Base-by-base conservation (phyloP, 2,113 vertebrate genomes). In the Lagopus muta region DNA sequence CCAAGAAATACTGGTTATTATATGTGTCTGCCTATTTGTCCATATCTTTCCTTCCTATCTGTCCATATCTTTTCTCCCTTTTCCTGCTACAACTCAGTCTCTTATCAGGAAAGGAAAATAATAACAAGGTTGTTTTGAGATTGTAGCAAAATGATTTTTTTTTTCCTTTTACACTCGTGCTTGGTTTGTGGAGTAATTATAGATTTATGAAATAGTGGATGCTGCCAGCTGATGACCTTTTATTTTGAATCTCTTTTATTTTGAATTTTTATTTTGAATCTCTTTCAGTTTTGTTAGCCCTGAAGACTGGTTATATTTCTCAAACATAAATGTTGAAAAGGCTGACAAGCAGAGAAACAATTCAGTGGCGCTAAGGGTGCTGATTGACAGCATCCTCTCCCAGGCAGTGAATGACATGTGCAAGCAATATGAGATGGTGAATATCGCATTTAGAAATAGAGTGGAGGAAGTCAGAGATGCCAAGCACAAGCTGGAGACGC, bases 331-430 rank as follows among this genome's bases (percentile, higher is more conserved):
- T 8, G 94, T 99, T 57, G 88, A 96, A 87, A 99, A 98, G 82
- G 99, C 98, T 0, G 98, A 99, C 95, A 98, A 97, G 69, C 98
- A 99, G 97, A 97, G 97, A 74, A 98, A 94, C 83, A 99, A 97
- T 95, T 98, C 99, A 1, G 30, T 97, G 84, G 91, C 95, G 0
- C 97, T 99, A 50, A 96, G 97, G 71, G 91, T 93, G 2, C 95
- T 99, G 87, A 98, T 98, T 54, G 98, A 98, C 50, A 92, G 97
- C 81, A 95, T 99, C 57, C 97, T 99, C 76, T 97, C 97, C 32
- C 98, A 99, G 98, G 98, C 98, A 0, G 96, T 96, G 0, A 47
- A 64, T 1, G 98, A 99, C 95, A 94, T 98, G 91, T 95, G 69
- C 78, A 97, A 76, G 81, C 98, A 99, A 86, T 40, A 96, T 4